Percentiles rank a stretch among this genome's conserved stretches.
These are phyloP conservation scores for Poeciliopsis prolifica DNA, from an alignment of 2,113 vertebrate genomes.

Conservation along the genomic window DNA sequence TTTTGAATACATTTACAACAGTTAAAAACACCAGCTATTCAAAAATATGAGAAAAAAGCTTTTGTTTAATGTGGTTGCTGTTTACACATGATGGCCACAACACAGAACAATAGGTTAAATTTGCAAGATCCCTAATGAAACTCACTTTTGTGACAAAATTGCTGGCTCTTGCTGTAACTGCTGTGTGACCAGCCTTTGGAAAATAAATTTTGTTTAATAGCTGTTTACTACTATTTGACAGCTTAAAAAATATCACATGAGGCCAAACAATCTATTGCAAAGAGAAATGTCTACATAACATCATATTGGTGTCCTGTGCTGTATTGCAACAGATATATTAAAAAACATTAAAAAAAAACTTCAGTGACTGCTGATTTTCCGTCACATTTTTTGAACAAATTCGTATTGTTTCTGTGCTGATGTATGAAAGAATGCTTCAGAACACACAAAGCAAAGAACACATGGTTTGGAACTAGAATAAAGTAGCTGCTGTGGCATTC, in stretches of 20 bases:
- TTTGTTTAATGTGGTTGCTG: too few relatives aligned
- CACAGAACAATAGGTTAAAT: background rate
- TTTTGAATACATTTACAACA: too few relatives aligned
- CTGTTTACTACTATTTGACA: background rate
- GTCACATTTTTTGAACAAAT: conserved; percentile 37
- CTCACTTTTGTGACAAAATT: background rate
- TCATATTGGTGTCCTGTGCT: conserved; percentile 1
- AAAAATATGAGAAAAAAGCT: too few relatives aligned
- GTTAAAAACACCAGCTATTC: too few relatives aligned
- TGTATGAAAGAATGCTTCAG: conserved; percentile 2
- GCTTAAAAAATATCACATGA: background rate
- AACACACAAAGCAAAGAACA: conserved; percentile 1
- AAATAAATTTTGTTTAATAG: background rate
- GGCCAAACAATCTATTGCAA: background rate
- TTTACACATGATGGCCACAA: too few relatives aligned
- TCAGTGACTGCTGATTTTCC: conserved; percentile 6
- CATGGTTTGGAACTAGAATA: conserved; percentile 42
- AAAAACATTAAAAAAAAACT: conserved; percentile 10
- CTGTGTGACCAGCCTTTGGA: background rate
- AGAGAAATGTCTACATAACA: too few relatives aligned
- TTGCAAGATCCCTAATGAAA: background rate
- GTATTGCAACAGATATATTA: conserved; percentile 9
- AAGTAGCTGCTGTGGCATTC: conserved; percentile 58
- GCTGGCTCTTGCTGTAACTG: background rate
- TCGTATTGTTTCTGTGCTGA: conserved; percentile 40